Evolutionary conservation across 2,888 invertebrate species (phyloP).

Genomic region (Lumbricus terrestris): DNA sequence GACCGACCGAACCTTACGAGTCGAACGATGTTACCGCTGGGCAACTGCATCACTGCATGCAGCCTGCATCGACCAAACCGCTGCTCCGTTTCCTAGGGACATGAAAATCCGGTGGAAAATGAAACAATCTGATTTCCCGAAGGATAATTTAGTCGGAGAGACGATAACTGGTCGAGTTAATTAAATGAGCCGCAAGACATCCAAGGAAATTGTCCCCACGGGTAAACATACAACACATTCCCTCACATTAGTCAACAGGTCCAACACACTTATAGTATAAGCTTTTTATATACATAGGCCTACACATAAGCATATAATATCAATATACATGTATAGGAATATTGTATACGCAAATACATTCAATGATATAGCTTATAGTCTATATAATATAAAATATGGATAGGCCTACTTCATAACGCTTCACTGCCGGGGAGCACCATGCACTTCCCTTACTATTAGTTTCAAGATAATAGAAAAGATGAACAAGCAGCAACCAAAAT

Average conservation of each 20-base stretch:
- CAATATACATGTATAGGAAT: no score
- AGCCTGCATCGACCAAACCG: background rate
- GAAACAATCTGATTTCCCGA: background rate
- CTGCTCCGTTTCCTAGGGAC: background rate
- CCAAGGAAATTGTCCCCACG: background rate
- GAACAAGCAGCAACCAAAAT: no score
- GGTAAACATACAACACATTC: background rate
- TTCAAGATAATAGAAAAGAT: no score
- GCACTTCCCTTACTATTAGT: no score
- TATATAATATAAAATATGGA: no score
- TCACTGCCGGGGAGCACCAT: no score
- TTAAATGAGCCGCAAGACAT: background rate
- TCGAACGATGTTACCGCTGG: background rate
- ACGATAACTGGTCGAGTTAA: background rate
- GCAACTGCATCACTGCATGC: background rate
- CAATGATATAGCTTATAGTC: no score
- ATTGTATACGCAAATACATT: no score
- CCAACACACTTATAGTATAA: background rate
- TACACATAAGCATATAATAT: background rate
- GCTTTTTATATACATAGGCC: background rate
- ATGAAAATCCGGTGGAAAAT: background rate
- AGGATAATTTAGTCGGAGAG: background rate
- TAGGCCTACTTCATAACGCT: no score
- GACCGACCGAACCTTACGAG: background rate
- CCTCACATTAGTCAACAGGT: background rate